Evolutionary conservation across 2,113 vertebrate species (phyloP).

Genomic region (Phaethornis superciliosus): DNA sequence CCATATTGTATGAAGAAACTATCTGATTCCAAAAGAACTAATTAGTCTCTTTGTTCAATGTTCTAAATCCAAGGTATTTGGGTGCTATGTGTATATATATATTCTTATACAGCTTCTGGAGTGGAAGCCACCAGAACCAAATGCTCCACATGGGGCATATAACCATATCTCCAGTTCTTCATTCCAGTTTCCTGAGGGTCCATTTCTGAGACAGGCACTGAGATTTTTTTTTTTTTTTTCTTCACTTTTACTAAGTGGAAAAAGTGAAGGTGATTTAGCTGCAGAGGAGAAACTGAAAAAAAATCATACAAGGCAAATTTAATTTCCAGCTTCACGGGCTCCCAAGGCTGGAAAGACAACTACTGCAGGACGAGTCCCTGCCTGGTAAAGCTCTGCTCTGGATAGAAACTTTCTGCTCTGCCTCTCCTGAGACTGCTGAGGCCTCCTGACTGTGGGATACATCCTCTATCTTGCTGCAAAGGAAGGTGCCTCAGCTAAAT

Average conservation of each 20-base stretch:
- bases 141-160: background rate
- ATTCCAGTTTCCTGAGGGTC: background rate
- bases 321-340: constrained; percentile 41
- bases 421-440: background rate
- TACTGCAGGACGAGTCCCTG: background rate
- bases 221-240: background rate
- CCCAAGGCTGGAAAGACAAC: background rate
- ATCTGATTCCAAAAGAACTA: background rate
- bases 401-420: background rate
- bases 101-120: background rate
- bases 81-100: background rate
- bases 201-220: background rate
- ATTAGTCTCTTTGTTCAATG: background rate
- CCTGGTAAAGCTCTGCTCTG: background rate
- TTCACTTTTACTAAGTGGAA: background rate
- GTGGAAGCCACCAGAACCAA: background rate
- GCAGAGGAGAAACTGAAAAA: background rate
- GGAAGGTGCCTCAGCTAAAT: background rate
- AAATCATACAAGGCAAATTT: background rate
- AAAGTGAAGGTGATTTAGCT: background rate
- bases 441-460: background rate
- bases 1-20: background rate
- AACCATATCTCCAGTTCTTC: background rate
- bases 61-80: background rate
- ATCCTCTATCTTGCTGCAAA: background rate